These are phyloP conservation scores for Fregetta grallaria DNA, from an alignment of 2,113 vertebrate genomes.

Conservation along the genomic window DNA sequence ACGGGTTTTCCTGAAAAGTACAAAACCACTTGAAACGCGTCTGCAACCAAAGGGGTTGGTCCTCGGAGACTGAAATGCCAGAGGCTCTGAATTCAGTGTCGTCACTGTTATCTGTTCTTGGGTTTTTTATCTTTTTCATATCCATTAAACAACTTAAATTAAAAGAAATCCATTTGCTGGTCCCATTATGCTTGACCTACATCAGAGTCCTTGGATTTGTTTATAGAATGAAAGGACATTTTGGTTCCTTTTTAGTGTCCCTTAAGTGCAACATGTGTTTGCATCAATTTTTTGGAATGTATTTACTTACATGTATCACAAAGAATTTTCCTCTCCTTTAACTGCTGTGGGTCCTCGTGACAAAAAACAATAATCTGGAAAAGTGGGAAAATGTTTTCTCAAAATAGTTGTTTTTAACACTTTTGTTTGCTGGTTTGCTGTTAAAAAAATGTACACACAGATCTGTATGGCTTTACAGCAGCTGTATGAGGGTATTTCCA, in stretches of 20 bases:
- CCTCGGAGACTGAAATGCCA: slow-evolving; percentile 15
- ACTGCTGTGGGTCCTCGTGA: background rate
- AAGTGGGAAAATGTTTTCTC: background rate
- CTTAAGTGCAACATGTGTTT: background rate
- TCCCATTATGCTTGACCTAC: background rate
- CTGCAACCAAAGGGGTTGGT: background rate
- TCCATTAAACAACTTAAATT: background rate
- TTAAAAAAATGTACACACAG: background rate
- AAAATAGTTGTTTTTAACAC: background rate
- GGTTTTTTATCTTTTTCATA: background rate
- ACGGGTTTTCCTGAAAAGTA: background rate
- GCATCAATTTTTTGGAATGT: background rate
- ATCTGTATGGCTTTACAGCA: background rate
- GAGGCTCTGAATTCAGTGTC: slow-evolving; percentile 7
- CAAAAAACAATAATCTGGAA: background rate
- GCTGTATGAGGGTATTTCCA: background rate
- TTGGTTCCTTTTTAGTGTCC: background rate
- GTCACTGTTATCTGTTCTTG: background rate
- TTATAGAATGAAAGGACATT: background rate
- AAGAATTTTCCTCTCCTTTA: background rate
- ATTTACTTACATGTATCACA: background rate
- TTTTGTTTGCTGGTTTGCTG: background rate
- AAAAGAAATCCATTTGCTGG: background rate
- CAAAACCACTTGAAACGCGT: background rate
- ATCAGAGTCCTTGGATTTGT: background rate